phyloP scores from a whole-genome alignment of 2,797 vertebrate species.

The Falco biarmicus region DNA sequence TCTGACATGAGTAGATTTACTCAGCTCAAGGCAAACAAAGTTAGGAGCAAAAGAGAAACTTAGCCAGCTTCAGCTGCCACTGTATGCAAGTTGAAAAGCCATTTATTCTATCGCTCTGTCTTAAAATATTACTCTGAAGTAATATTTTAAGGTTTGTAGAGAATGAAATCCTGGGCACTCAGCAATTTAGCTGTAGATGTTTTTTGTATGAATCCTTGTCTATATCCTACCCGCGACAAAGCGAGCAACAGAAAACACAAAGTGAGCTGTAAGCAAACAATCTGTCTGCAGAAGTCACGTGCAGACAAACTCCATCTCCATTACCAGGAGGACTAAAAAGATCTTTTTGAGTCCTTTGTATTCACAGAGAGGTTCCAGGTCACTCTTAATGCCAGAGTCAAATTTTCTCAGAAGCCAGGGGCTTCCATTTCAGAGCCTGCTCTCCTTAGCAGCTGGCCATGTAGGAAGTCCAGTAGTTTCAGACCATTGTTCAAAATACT shows the following conservation, averaged over 20 bases:
- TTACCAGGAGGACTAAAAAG: neutral
- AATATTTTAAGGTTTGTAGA: conserved; percentile 25
- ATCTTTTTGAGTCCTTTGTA: neutral
- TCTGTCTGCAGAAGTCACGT: neutral
- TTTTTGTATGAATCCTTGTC: neutral
- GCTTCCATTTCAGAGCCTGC: neutral
- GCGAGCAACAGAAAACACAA: conserved; percentile 6
- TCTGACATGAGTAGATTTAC: conserved; percentile 6
- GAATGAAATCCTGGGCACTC: conserved; percentile 31
- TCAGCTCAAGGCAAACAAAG: neutral
- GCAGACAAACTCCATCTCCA: neutral
- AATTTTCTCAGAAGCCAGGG: neutral
- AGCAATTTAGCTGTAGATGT: conserved; percentile 33
- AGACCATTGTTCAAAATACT: neutral
- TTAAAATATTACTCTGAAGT: neutral
- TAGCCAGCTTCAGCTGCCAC: neutral
- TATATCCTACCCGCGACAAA: neutral
- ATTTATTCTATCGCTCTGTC: neutral
- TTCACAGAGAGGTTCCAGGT: neutral
- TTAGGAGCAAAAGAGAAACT: conserved; percentile 26
- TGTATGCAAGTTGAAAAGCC: neutral
- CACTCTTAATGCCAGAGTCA: neutral
- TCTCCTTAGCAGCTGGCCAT: neutral
- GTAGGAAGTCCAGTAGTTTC: neutral
- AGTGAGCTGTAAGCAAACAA: neutral